A percentile compares a stretch with the other conserved stretches of the same genome.
Evolutionary conservation across 2,888 invertebrate species (phyloP).

Genomic region (Adelognathus sp.): DNA sequence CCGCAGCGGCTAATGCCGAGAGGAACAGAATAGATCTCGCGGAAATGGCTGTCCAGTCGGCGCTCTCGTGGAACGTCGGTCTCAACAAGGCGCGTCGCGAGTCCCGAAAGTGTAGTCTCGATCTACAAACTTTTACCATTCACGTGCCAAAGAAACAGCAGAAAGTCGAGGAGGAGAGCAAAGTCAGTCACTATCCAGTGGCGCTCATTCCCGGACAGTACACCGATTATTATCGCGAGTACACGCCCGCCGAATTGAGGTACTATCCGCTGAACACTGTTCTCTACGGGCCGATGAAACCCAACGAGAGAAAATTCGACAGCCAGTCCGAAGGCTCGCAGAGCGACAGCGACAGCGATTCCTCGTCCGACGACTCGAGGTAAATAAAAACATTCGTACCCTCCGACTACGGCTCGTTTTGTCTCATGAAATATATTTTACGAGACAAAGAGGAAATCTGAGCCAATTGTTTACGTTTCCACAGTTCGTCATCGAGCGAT

Average conservation of each 20-base stretch:
- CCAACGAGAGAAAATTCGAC: slow-evolving; percentile 81
- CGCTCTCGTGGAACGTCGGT: slow-evolving; percentile 93
- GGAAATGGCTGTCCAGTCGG: slow-evolving; percentile 92
- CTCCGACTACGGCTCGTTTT: background rate
- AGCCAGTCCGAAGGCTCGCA: slow-evolving; percentile 83
- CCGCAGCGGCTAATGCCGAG: slow-evolving; percentile 82
- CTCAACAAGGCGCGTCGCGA: slow-evolving; percentile 91
- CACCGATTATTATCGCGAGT: slow-evolving; percentile 91
- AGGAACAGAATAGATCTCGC: slow-evolving; percentile 86
- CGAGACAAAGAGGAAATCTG: background rate
- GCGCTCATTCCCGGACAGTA: slow-evolving; percentile 98
- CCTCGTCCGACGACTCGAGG: slow-evolving; percentile 82
- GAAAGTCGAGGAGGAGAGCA: slow-evolving; percentile 82
- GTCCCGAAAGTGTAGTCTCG: slow-evolving; percentile 91
- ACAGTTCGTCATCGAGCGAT: slow-evolving; percentile 80
- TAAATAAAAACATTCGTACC: slow-evolving; percentile 66
- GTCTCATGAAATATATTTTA: slow-evolving; percentile 36
- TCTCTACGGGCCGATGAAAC: slow-evolving; percentile 85
- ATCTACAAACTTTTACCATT: slow-evolving; percentile 94
- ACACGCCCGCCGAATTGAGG: slow-evolving; percentile 92
- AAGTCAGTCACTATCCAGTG: slow-evolving; percentile 91
- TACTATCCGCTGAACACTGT: slow-evolving; percentile 97
- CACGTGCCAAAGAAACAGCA: slow-evolving; percentile 87
- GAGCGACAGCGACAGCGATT: slow-evolving; percentile 79
- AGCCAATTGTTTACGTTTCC: slow-evolving; percentile 55